Conservation (phyloP, 2,888 invertebrate species). For the Harmothoe impar region DNA sequence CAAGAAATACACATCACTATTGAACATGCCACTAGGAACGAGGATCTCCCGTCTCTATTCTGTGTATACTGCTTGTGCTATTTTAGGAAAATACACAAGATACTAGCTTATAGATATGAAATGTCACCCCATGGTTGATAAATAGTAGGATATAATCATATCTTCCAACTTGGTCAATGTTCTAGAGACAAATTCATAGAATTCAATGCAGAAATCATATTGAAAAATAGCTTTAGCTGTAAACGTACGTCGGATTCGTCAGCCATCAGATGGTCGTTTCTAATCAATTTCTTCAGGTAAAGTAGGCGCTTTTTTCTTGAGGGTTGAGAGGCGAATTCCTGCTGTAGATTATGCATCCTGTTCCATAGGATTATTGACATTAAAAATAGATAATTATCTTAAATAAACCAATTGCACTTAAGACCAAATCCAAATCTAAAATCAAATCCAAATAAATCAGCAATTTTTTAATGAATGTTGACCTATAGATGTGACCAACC, state of each 20-base stretch:
- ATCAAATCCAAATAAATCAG: not conserved
- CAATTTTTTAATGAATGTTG: not conserved
- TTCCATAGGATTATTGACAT: not conserved
- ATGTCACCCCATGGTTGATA: too few species aligned
- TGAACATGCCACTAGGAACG: too few species aligned
- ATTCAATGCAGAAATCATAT: too few species aligned
- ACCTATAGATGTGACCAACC: not conserved
- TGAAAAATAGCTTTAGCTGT: too few species aligned
- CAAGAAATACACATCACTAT: too few species aligned
- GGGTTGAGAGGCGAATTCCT: not conserved
- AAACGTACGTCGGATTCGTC: not conserved
- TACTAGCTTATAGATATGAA: too few species aligned
- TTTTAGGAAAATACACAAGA: too few species aligned
- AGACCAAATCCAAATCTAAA: not conserved
- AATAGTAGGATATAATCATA: too few species aligned
- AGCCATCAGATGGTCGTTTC: conserved; percentile 25
- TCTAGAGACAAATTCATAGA: too few species aligned
- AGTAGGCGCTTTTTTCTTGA: not conserved
- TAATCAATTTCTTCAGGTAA: not conserved
- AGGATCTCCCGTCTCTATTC: too few species aligned
- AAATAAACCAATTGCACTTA: not conserved
- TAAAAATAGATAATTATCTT: not conserved
- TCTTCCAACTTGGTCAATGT: too few species aligned
- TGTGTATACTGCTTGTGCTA: too few species aligned
- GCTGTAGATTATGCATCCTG: not conserved